Base-by-base conservation (phyloP, 2,797 vertebrate genomes). In the Hydrophis major region DNA sequence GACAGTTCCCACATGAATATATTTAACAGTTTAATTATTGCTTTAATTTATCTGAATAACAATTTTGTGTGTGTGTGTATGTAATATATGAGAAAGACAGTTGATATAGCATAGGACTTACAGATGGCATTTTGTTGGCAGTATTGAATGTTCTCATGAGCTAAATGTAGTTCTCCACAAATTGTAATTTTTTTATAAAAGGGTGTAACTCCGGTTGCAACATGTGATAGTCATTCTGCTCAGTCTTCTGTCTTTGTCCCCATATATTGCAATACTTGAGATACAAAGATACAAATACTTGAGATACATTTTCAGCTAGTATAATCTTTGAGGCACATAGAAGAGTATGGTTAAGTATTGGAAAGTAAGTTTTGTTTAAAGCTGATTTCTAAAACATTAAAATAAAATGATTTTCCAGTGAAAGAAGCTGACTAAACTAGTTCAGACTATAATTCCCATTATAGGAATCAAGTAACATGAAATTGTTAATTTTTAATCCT, bases 201-300 rank as follows among this genome's bases (percentile, higher is more conserved):
- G 55, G 66, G 60, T 92, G 55, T 94, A 92, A 86, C 69, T 47
- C 88, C 92, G 88, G 66, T 89, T 59, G 92, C 66, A 93, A 57
- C 95, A 93, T 95, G 95, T 96, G 96, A 96, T 93, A 90, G 74
- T 97, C 95, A 94, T 95, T 96, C 93, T 88, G 91, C 89, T 93
- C 86, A 91, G 89, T 53, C 78, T 42, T 47, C 93, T 89, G 61
- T 95, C 92, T 95, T 95, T 86, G 47, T 93, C 94, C 47, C 90
- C 91, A 57, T 69, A 1, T 1, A 91, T 16, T 1, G 89, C 96
- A 92, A 94, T 94, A 92, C 93, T 22, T 93, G 60, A 6, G 92
- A 78, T 66, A 90, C 90, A 50, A 91, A 95, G 94, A 92, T 0
- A 20, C 92, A 96, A 92, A 94, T 94, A 92, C 93, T 22, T 93